Evolutionary conservation across 2,797 vertebrate genomes (phyloP).

Genomic region (Tachyglossus aculeatus): DNA sequence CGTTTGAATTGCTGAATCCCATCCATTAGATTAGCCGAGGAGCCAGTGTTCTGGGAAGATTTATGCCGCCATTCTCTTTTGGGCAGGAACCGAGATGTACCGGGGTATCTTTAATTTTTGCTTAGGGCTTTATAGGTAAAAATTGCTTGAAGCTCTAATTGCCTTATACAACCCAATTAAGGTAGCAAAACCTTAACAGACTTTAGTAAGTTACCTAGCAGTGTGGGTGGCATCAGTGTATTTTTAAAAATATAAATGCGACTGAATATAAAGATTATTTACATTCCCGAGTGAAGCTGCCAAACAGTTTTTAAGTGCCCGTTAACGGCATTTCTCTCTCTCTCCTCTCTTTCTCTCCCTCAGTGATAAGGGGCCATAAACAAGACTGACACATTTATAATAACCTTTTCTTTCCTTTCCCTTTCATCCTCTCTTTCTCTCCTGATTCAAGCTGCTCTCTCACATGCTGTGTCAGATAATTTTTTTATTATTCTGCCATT

Average conservation of each 20-base stretch:
- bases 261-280: constrained; percentile 76
- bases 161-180: not conserved
- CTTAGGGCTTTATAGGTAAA: constrained; percentile 14
- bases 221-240: constrained; percentile 2
- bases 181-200: constrained; percentile 16
- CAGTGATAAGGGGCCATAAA: constrained; percentile 75
- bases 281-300: constrained; percentile 70
- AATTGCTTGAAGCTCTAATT: not conserved
- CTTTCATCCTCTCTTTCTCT: constrained; percentile 64
- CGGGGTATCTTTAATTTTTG: not conserved
- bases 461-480: constrained; percentile 41
- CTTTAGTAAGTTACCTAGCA: constrained; percentile 27
- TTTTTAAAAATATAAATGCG: constrained; percentile 64
- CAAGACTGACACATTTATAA: constrained; percentile 75
- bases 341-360: constrained; percentile 45
- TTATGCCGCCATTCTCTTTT: not conserved
- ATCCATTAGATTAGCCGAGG: too few relatives aligned
- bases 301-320: constrained; percentile 60
- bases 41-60: too few relatives aligned
- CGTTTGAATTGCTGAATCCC: too few relatives aligned
- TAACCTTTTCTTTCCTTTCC: constrained; percentile 69
- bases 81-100: not conserved
- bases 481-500: constrained; percentile 74
- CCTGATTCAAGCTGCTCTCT: constrained; percentile 47
- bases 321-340: constrained; percentile 46